phyloP scores from a whole-genome alignment of 2,113 vertebrate species.

The Serilophus lunatus region DNA sequence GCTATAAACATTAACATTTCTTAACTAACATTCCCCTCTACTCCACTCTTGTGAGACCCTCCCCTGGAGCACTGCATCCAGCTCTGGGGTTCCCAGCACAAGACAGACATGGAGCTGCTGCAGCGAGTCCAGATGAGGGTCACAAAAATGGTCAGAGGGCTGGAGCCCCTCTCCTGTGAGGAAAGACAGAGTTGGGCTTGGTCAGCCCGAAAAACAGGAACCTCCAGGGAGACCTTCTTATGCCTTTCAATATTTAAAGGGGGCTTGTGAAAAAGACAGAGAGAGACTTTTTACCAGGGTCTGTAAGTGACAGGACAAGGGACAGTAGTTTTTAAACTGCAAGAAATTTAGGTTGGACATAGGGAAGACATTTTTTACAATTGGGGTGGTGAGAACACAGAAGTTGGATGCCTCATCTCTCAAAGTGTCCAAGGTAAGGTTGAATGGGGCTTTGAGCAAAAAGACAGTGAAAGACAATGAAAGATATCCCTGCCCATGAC shows the following conservation, averaged over 20 bases:
- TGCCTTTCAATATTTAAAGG: neutral
- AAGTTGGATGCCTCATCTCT: neutral
- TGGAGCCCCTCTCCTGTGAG: neutral
- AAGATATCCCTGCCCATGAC: neutral
- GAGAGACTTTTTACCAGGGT: neutral
- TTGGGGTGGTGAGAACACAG: neutral
- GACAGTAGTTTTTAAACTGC: neutral
- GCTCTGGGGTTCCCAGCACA: neutral
- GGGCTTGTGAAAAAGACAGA: neutral
- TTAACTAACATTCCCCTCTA: neutral
- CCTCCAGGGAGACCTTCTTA: neutral
- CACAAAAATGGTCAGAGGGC: neutral
- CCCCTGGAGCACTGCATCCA: neutral
- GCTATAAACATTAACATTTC: neutral
- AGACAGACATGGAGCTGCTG: neutral
- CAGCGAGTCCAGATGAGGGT: neutral
- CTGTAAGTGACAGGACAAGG: neutral
- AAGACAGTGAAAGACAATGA: neutral
- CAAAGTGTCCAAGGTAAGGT: neutral
- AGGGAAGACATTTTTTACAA: neutral
- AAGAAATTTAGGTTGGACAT: neutral
- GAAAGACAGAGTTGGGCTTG: neutral
- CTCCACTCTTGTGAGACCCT: fast-evolving
- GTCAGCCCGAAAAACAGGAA: neutral
- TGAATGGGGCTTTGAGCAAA: neutral